Conservation (phyloP, 1,140 invertebrate genomes). For the Drosophila mojavensis region DNA sequence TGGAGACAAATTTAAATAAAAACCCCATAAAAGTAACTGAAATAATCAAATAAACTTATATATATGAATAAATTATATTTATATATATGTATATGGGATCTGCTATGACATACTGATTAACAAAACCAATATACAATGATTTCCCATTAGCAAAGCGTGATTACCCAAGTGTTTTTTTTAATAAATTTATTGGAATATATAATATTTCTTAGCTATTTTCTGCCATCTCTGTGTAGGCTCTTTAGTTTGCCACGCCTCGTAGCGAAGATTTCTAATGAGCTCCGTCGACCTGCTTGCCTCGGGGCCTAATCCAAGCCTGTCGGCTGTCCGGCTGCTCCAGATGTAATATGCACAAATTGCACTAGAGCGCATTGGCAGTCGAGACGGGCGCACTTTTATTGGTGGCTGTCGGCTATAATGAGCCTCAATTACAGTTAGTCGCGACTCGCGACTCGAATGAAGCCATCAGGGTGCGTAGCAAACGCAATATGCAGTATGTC, state of each 20-base stretch:
- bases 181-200: too few relatives aligned
- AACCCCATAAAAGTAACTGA: too few relatives aligned
- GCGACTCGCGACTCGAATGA: not conserved
- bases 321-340: not conserved
- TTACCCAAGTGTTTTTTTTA: too few relatives aligned
- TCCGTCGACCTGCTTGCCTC: constrained; percentile 11
- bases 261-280: constrained; percentile 23
- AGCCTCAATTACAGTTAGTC: constrained; percentile 32
- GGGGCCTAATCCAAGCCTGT: not conserved
- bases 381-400: constrained; percentile 17
- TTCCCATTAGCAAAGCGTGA: too few relatives aligned
- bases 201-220: not conserved
- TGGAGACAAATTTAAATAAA: too few relatives aligned
- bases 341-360: constrained; percentile 29
- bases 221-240: not conserved
- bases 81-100: too few relatives aligned
- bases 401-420: constrained; percentile 25
- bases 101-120: too few relatives aligned
- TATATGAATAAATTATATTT: too few relatives aligned
- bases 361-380: not conserved
- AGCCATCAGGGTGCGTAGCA: constrained; percentile 2
- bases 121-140: too few relatives aligned
- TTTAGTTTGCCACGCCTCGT: not conserved
- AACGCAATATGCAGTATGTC: constrained; percentile 5
- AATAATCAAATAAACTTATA: too few relatives aligned